phyloP scores from a whole-genome alignment of 2,888 invertebrate species.

The Gortyna flavago region DNA sequence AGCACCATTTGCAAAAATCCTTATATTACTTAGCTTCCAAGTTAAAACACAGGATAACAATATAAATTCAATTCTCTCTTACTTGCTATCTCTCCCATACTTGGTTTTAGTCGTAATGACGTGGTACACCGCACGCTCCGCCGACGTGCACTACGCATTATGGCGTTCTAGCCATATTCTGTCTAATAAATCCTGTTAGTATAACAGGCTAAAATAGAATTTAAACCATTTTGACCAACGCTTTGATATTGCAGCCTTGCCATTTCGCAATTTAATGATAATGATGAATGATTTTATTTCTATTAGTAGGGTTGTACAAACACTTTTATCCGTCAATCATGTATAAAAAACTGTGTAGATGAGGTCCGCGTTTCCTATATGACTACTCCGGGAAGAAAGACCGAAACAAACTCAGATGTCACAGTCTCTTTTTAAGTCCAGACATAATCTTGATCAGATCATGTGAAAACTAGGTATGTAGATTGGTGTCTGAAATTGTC shows the following conservation, averaged over 20 bases:
- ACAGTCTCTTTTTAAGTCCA: too few relatives aligned
- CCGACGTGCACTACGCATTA: constrained; percentile 52
- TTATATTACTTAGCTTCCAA: not conserved
- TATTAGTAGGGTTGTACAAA: not conserved
- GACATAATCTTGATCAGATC: too few relatives aligned
- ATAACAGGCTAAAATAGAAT: constrained; percentile 18
- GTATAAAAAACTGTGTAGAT: too few relatives aligned
- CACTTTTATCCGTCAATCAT: not conserved
- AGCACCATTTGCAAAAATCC: not conserved
- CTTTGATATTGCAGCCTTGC: not conserved
- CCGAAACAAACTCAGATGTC: too few relatives aligned
- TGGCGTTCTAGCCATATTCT: constrained; percentile 54
- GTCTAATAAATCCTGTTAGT: constrained; percentile 49
- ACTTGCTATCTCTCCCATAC: constrained; percentile 24
- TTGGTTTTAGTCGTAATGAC: constrained; percentile 60
- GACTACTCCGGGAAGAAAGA: too few relatives aligned
- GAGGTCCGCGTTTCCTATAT: too few relatives aligned
- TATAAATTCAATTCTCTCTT: constrained; percentile 28
- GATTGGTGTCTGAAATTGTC: too few relatives aligned
- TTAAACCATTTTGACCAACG: not conserved
- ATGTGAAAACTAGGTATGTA: too few relatives aligned
- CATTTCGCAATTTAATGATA: not conserved
- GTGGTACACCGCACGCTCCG: constrained; percentile 63
- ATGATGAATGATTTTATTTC: not conserved
- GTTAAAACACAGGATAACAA: not conserved